phyloP scores from a whole-genome alignment of 1,140 invertebrate species.

The Portunus trituberculatus region DNA sequence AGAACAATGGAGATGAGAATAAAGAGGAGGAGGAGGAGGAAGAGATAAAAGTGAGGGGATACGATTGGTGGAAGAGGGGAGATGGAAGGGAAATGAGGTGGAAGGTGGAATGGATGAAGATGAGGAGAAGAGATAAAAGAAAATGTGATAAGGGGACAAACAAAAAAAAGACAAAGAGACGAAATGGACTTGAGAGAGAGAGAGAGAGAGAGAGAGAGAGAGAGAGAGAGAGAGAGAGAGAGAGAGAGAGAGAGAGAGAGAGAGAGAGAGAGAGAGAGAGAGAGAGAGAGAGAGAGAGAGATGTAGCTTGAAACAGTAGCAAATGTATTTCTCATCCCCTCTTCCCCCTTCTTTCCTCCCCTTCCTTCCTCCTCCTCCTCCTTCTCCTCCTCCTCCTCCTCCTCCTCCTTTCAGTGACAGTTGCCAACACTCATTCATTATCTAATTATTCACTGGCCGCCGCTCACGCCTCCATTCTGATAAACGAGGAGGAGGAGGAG shows the following conservation, averaged over 20 bases:
- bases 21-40: not conserved
- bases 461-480: not conserved
- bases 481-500: not conserved
- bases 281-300: conserved; percentile 41
- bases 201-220: conserved; percentile 47
- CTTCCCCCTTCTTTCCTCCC: not conserved
- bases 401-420: not conserved
- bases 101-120: not conserved
- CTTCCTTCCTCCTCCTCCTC: no score
- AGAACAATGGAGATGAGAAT: not conserved
- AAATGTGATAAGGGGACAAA: not conserved
- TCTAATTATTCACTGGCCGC: conserved; percentile 13
- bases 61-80: not conserved
- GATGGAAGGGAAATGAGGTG: conserved; percentile 1
- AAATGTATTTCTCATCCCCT: no score
- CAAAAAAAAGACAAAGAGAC: not conserved
- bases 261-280: conserved; percentile 47
- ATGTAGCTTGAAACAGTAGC: not conserved
- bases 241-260: conserved; percentile 52
- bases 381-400: not conserved
- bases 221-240: conserved; percentile 50
- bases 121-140: not conserved
- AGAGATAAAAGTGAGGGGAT: not conserved
- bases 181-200: not conserved
- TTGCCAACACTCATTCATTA: conserved; percentile 12